phyloP scores from a whole-genome alignment of 2,888 invertebrate species.

The Microplitis manilae region DNA sequence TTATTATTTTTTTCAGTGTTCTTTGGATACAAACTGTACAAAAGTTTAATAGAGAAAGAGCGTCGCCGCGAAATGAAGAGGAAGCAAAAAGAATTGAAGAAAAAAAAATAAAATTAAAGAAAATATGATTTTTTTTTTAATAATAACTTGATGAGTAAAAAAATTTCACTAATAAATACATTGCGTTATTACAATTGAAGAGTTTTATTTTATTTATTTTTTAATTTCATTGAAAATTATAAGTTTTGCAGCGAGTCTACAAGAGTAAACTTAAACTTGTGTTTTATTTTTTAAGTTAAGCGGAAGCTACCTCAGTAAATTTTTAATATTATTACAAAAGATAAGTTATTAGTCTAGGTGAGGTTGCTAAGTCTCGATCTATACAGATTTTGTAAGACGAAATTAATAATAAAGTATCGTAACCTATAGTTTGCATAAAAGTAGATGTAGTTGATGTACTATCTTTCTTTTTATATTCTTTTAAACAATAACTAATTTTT shows the following conservation, averaged over 20 bases:
- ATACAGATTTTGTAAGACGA: constrained; percentile 13
- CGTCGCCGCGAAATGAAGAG: constrained; percentile 85
- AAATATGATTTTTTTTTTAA: constrained; percentile 14
- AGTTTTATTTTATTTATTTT: background rate
- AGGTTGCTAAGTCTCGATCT: background rate
- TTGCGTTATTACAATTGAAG: too few relatives aligned
- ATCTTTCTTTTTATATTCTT: background rate
- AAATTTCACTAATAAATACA: background rate
- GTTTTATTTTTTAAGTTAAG: background rate
- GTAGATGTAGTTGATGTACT: background rate
- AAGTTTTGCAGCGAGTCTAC: background rate
- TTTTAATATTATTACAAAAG: background rate
- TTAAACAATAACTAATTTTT: constrained; percentile 49
- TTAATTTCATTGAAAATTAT: background rate
- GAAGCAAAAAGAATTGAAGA: constrained; percentile 84
- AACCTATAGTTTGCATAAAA: background rate
- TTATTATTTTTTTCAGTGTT: constrained; percentile 79
- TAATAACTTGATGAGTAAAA: background rate
- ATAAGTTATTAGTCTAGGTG: background rate
- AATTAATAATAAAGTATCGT: constrained; percentile 38
- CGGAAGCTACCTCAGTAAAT: background rate
- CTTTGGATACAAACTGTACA: constrained; percentile 89
- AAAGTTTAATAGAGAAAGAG: constrained; percentile 84
- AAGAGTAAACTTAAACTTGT: background rate
- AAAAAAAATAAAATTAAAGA: constrained; percentile 76